phyloP scores from a whole-genome alignment of 1,140 invertebrate species.

The Camponotus pennsylvanicus region DNA sequence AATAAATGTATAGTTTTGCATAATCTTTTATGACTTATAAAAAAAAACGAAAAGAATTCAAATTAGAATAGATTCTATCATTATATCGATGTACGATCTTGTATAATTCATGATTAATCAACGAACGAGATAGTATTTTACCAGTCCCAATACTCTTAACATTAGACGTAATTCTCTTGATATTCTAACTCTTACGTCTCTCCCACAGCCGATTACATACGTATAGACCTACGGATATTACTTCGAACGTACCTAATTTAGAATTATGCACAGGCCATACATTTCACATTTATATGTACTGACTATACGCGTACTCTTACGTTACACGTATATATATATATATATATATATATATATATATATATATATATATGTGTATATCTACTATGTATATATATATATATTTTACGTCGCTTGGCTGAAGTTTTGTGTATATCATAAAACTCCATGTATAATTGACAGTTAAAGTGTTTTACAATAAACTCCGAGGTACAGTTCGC shows the following conservation, averaged over 20 bases:
- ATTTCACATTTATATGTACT: conserved; percentile 67
- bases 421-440: conserved; percentile 70
- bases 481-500: conserved; percentile 67
- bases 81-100: background rate
- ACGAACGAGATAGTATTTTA: conserved; percentile 70
- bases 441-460: conserved; percentile 73
- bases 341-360: background rate
- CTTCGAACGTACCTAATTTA: conserved; percentile 75
- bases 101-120: background rate
- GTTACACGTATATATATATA: conserved; percentile 23
- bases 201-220: conserved; percentile 50
- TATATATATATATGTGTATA: background rate
- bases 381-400: conserved; percentile 19
- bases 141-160: conserved; percentile 36
- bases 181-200: conserved; percentile 20
- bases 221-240: conserved; percentile 68
- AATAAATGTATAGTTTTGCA: conserved; percentile 23
- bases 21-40: background rate
- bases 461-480: conserved; percentile 68
- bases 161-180: too few species aligned
- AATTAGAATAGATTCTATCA: background rate
- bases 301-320: conserved; percentile 43
- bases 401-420: conserved; percentile 29
- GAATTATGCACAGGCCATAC: conserved; percentile 76
- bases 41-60: background rate